phyloP scores from a whole-genome alignment of 2,888 invertebrate genomes.

The Mesopsocus fuscifrons region DNA sequence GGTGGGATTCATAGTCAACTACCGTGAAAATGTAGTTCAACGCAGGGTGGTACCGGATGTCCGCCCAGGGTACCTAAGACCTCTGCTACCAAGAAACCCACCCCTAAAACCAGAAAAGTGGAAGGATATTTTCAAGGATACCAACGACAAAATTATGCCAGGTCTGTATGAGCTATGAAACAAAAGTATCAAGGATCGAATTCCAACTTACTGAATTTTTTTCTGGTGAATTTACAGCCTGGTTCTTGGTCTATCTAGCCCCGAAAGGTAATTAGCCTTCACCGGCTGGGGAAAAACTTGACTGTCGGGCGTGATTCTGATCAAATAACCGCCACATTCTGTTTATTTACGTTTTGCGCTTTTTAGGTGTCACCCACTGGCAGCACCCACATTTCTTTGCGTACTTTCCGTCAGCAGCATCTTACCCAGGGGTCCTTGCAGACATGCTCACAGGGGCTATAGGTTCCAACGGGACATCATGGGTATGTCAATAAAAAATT shows the following conservation, averaged over 20 bases:
- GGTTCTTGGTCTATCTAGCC: no score
- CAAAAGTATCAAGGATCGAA: no score
- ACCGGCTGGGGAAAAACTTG: no score
- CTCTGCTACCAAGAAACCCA: conserved; percentile 26
- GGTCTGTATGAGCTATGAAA: conserved; percentile 22
- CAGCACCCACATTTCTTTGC: conserved; percentile 44
- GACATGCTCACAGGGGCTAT: conserved; percentile 41
- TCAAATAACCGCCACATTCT: no score
- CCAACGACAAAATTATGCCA: conserved; percentile 28
- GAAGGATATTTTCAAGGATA: conserved; percentile 28
- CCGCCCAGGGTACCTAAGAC: conserved; percentile 29
- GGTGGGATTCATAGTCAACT: conserved; percentile 32
- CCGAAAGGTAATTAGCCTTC: no score
- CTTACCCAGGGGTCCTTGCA: conserved; percentile 39
- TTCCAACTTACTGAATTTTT: no score
- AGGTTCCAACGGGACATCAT: conserved; percentile 42
- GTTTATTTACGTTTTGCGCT: no score
- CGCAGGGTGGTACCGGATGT: conserved; percentile 29
- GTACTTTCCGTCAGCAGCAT: conserved; percentile 44
- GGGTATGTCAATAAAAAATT: conserved; percentile 28
- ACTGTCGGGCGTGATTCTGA: no score
- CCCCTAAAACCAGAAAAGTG: conserved; percentile 28
- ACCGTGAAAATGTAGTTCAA: conserved; percentile 27
- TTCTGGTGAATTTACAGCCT: no score
- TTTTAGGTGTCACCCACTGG: conserved; percentile 43